Conservation (phyloP, 64 coral and sea anemone species). For the Porites lutea region DNA sequence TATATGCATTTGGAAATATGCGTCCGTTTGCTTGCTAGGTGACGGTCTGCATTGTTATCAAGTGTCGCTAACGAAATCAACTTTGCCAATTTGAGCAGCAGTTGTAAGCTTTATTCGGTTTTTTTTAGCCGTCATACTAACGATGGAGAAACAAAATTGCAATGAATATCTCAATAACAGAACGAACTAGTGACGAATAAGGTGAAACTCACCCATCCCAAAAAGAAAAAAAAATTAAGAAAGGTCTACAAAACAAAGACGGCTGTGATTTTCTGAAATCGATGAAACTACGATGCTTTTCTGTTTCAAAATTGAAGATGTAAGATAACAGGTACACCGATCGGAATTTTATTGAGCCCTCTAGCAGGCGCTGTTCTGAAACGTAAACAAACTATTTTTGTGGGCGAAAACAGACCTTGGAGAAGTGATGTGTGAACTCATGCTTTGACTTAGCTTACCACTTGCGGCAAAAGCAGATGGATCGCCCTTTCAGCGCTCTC, state of each 20-base stretch:
- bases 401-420: neutral
- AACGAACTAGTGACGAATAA: neutral
- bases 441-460: conserved; percentile 24
- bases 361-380: neutral
- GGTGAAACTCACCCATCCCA: neutral
- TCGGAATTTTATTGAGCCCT: neutral
- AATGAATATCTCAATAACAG: neutral
- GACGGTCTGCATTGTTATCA: neutral
- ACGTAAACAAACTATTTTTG: conserved; percentile 32
- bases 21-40: neutral
- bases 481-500: conserved; percentile 39
- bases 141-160: neutral
- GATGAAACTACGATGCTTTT: no score
- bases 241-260: no score
- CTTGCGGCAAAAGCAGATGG: conserved; percentile 40
- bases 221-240: no score
- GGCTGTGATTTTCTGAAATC: no score
- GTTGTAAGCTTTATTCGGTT: neutral
- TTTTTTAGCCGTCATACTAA: neutral
- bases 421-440: neutral
- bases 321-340: neutral
- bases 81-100: conserved; percentile 17
- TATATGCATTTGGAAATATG: neutral
- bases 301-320: no score
- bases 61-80: neutral